A percentile compares a stretch with the other conserved stretches of the same genome.
Evolutionary conservation across 2,113 vertebrate genomes (phyloP).

Genomic region (Dunckerocampus dactyliophorus): DNA sequence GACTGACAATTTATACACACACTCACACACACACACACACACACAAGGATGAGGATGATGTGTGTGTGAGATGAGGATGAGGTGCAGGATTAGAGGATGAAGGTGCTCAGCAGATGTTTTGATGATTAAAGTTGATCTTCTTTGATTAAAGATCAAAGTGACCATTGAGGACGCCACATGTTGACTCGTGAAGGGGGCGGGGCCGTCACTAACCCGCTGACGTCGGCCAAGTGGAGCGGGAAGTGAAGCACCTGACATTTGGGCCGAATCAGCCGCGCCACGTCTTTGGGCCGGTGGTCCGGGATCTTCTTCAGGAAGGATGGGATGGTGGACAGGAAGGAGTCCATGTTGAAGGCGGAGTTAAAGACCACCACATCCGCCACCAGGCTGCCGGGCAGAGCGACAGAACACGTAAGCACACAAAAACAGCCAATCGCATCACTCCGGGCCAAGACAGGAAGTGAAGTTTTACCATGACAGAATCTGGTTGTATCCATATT

Average conservation of each 20-base stretch:
- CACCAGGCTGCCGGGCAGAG: slow-evolving; percentile 75
- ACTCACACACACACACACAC: not conserved
- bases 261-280: slow-evolving; percentile 83
- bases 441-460: not conserved
- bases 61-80: not conserved
- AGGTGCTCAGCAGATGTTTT: slow-evolving; percentile 14
- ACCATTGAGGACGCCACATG: not conserved
- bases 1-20: not conserved
- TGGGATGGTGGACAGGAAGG: slow-evolving; percentile 84
- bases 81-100: slow-evolving; percentile 8
- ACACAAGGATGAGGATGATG: not conserved
- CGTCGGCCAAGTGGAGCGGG: slow-evolving; percentile 85
- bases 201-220: slow-evolving; percentile 80
- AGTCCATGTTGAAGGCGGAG: slow-evolving; percentile 89
- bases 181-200: not conserved
- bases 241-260: slow-evolving; percentile 89
- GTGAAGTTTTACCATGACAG: slow-evolving; percentile 66
- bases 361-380: slow-evolving; percentile 87
- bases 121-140: slow-evolving; percentile 6
- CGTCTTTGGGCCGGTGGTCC: slow-evolving; percentile 85
- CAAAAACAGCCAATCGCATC: no score
- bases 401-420: not conserved
- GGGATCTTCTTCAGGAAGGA: slow-evolving; percentile 91
- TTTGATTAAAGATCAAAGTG: slow-evolving; percentile 9
- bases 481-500: slow-evolving; percentile 95